Base-by-base conservation (phyloP, 2,113 vertebrate species). In the Paracanthobrama guichenoti region DNA sequence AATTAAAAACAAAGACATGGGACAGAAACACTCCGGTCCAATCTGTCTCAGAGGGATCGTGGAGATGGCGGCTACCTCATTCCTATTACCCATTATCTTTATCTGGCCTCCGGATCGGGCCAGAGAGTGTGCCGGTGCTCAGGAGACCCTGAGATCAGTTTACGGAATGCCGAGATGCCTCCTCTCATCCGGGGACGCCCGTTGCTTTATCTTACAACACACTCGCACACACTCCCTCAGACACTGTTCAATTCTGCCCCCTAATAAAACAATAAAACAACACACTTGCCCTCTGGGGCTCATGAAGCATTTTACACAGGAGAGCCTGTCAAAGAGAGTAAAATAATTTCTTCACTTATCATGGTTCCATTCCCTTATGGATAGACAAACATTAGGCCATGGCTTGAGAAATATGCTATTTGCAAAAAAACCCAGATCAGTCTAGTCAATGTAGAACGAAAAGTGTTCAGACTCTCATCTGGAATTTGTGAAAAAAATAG, bases 71-170 rank as follows among this genome's bases (percentile, higher is more conserved):
- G 77, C 86, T 88, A 85, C 83, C 88, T 90, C 96, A 96, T 95
- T 96, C 93, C 95, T 92, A 96, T 97, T 95, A 96, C 93, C 95
- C 93, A 96, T 97, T 96, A 96, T 92, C 91, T 92, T 95, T 97
- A 97, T 97, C 95, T 93, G 88, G 79, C 90, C 88, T 90, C 91
- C 88, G 89, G 90, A 95, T 96, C 94, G 64, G 22, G 28, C 64
- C 28, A 24, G 79, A 18, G n/a, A 55, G 46, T 57, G 22, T 71
- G 64, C 18, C 0, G 64, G 16, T 92, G 95, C 93, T 88, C 92
- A 86, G 93, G 80, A 79, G 87, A 87, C 50, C 22, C 22, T 24
- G 35, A 46, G 67, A 72, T 71, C 55, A 46, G 16, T 81, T 86
- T 71, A 62, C 60, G 24, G 82, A 86, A 88, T 82, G 76, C 78